Evolutionary conservation across 2,113 vertebrate species (phyloP).

Genomic region (Gnathonemus longibarbis): DNA sequence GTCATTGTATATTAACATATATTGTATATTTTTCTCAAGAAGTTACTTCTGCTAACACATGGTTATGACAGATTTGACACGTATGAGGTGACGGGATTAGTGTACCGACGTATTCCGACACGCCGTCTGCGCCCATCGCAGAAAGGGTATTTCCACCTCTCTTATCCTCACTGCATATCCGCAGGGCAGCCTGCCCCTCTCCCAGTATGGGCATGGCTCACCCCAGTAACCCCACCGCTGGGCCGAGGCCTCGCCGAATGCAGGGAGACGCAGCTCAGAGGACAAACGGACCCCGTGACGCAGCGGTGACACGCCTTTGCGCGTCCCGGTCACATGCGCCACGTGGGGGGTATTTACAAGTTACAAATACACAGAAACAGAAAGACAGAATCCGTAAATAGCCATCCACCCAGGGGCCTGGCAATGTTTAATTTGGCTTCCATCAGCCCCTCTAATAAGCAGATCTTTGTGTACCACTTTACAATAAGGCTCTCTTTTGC

Average conservation of each 20-base stretch:
- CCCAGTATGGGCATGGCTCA: not conserved
- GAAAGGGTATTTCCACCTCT: not conserved
- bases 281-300: not conserved
- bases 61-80: not conserved
- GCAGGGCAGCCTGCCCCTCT: not conserved
- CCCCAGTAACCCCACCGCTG: not conserved
- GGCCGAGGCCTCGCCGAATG: not conserved
- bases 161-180: not conserved
- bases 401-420: not conserved
- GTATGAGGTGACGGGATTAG: not conserved
- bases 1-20: not conserved
- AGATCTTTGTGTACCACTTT: not conserved
- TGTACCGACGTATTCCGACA: not conserved
- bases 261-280: not conserved
- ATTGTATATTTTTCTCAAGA: not conserved
- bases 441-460: not conserved
- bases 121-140: not conserved
- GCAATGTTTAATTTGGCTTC: not conserved
- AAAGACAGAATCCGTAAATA: not conserved
- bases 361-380: not conserved
- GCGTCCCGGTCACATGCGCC: not conserved
- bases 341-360: not conserved
- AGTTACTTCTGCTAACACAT: not conserved
- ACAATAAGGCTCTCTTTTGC: too few relatives aligned
- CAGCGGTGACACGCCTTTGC: not conserved